Conservation (phyloP, 2,888 invertebrate species). For the Parascotia fuliginaria region DNA sequence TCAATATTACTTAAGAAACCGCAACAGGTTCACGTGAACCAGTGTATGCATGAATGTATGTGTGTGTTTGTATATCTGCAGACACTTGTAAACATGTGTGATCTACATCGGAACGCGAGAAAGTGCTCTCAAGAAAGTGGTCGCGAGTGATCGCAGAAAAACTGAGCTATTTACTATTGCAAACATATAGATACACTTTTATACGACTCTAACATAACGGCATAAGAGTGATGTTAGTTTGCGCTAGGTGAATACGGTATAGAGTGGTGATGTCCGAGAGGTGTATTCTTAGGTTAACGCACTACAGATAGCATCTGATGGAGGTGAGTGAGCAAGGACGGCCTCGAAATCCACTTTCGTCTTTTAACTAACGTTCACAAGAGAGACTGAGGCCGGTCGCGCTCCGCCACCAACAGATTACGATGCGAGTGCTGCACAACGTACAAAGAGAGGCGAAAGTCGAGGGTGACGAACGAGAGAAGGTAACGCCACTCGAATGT, state of each 20-base stretch:
- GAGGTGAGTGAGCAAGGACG: constrained; percentile 17
- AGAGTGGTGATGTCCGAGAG: not conserved
- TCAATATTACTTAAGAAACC: not conserved
- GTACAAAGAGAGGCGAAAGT: constrained; percentile 1
- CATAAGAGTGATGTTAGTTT: constrained; percentile 4
- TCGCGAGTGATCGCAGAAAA: constrained; percentile 25
- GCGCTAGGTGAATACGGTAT: not conserved
- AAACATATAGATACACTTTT: not conserved
- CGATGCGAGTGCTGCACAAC: not conserved
- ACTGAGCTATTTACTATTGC: constrained; percentile 16
- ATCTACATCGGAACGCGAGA: constrained; percentile 29
- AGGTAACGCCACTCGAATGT: not conserved
- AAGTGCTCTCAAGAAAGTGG: constrained; percentile 43
- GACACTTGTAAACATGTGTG: constrained; percentile 8
- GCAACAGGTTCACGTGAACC: not conserved
- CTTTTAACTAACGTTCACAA: not conserved
- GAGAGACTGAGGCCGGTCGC: not conserved
- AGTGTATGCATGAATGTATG: not conserved
- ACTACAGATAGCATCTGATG: not conserved
- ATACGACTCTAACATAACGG: not conserved
- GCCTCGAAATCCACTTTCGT: constrained; percentile 26
- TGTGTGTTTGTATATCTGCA: not conserved
- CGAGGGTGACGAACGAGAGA: not conserved
- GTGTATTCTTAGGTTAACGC: constrained; percentile 20
- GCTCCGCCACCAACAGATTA: not conserved